Base-by-base conservation (phyloP, 2,797 vertebrate species). In the Ispidina picta region DNA sequence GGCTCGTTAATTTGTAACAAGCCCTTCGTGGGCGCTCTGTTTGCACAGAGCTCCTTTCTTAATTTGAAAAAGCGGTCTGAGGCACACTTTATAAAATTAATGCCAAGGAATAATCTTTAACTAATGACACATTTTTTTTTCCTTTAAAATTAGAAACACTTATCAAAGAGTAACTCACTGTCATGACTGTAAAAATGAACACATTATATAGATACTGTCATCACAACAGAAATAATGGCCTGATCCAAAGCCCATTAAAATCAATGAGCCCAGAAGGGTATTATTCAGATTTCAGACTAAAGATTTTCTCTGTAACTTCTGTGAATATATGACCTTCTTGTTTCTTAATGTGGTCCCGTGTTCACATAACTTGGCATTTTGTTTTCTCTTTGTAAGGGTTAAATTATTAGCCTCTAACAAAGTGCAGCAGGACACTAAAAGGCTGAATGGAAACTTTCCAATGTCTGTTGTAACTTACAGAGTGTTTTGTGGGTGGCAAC, bases 81-180 rank as follows among this genome's bases (percentile, higher is more conserved):
- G 28, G 60, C 22, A 75, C 55, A 72, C 25, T 90, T 92, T 43
- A 73, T 92, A 93, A 93, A 93, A 93, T 90, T 83, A 90, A 86
- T 86, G 63, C 59, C 37, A 59, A 86, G 28, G 39, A 74, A 83
- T 86, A 92, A 81, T 88, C 59, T 95, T 88, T 89, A 94, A 93
- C 90, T 94, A 88, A 79, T 79, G 62, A 70, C 60, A 83, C 65
- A 5, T 69, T 91, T 94, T 92, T 89, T 12, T 71, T 68, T 37
- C 15, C 15, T 83, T 84, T 83, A 82, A 89, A 88, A 91, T 82
- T 79, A 89, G 78, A 91, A 87, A 86, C 77, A 86, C 74, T 93
- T 94, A 83, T 86, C 58, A 74, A 94, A 93, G 20, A 80, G 48
- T 82, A 92, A 85, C 29, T 91, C 78, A 52, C 31, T 94, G 75